Evolutionary conservation across 2,113 vertebrate genomes (phyloP).

Genomic region (Seriola quinqueradiata): DNA sequence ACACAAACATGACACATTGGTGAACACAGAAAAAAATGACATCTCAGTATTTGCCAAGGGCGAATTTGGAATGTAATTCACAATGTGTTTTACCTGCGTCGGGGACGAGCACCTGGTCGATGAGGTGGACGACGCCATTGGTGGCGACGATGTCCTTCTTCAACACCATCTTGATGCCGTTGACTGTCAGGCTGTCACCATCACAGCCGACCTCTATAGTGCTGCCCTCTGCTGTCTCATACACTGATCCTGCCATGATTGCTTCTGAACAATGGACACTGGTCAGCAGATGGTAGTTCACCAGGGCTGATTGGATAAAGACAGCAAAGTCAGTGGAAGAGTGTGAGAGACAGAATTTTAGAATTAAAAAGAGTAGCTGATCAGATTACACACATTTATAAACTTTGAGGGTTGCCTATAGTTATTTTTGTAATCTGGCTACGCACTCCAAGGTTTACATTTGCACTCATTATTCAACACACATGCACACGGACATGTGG

Average conservation of each 20-base stretch:
- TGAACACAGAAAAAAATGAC: neutral
- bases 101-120: constrained; percentile 92
- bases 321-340: neutral
- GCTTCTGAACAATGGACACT: constrained; percentile 95
- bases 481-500: neutral
- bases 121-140: constrained; percentile 96
- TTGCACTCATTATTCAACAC: neutral
- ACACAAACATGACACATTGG: constrained; percentile 8
- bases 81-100: constrained; percentile 88
- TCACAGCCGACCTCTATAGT: constrained; percentile 93
- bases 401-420: neutral
- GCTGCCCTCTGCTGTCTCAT: constrained; percentile 93
- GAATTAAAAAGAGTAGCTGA: neutral
- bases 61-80: neutral
- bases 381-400: constrained; percentile 15
- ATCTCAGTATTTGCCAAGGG: neutral
- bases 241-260: constrained; percentile 89
- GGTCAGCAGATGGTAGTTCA: constrained; percentile 94
- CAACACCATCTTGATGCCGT: constrained; percentile 95
- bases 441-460: neutral
- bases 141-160: constrained; percentile 95
- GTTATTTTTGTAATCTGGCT: constrained; percentile 1
- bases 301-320: constrained; percentile 84
- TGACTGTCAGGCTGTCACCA: constrained; percentile 93
- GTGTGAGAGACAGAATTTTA: neutral